phyloP scores from a whole-genome alignment of 1,140 invertebrate species.

The Saxidomus purpurata region DNA sequence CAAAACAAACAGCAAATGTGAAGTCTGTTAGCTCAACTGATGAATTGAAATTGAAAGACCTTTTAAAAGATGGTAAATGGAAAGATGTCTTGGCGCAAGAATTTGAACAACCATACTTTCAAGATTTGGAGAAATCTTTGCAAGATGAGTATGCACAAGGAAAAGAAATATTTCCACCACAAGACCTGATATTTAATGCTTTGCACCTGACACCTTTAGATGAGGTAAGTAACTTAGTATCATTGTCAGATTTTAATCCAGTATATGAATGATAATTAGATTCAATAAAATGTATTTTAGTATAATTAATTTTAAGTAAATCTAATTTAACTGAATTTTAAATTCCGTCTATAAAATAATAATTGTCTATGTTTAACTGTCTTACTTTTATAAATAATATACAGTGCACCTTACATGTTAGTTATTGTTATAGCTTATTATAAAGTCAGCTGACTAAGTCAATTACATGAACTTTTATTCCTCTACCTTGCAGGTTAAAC shows the following conservation, averaged over 20 bases:
- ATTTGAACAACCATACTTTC: slow-evolving; percentile 52
- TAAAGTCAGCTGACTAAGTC: no score
- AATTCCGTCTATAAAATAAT: no score
- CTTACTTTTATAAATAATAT: no score
- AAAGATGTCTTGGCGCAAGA: slow-evolving; percentile 21
- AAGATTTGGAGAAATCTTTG: slow-evolving; percentile 69
- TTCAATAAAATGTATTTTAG: neutral
- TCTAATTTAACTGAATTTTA: no score
- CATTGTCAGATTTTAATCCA: no score
- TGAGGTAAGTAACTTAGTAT: no score
- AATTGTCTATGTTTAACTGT: no score
- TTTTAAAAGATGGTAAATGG: slow-evolving; percentile 21
- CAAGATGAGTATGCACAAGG: slow-evolving; percentile 67
- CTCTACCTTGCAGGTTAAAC: slow-evolving; percentile 83
- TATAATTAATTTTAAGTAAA: no score
- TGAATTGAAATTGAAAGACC: neutral
- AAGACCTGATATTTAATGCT: slow-evolving; percentile 79
- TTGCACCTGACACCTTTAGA: slow-evolving; percentile 77
- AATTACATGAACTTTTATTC: neutral
- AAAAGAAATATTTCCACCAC: slow-evolving; percentile 76
- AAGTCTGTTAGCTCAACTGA: neutral
- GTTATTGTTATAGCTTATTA: no score
- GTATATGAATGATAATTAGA: neutral
- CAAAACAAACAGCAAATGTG: neutral
- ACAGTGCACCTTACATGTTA: no score